These are phyloP conservation scores for Aphaenogaster ashmeadi DNA, from an alignment of 1,140 invertebrate genomes.

Conservation along the genomic window DNA sequence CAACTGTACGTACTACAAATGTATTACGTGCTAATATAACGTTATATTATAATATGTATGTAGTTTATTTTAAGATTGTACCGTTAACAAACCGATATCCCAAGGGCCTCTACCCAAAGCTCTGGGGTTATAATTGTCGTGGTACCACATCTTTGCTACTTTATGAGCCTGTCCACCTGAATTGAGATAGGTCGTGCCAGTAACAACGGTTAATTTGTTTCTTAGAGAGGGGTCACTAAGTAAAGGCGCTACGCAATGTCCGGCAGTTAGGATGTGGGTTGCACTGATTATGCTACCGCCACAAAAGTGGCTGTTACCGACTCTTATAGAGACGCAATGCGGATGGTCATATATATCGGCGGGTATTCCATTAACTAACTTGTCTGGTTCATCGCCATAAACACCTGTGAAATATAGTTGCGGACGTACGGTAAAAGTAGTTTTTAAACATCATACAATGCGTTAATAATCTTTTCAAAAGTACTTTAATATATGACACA, in stretches of 20 bases:
- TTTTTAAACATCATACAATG: background rate
- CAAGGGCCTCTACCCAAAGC: background rate
- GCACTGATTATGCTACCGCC: constrained; percentile 27
- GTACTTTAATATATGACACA: background rate
- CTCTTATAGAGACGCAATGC: background rate
- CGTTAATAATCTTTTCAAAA: background rate
- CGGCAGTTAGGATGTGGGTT: background rate
- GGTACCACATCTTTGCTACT: background rate
- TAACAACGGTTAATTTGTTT: background rate
- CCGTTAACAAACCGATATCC: constrained; percentile 29
- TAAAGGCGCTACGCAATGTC: background rate
- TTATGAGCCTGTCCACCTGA: background rate
- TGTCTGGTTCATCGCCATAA: constrained; percentile 27
- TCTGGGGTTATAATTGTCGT: background rate
- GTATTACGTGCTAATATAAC: background rate
- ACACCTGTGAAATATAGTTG: background rate
- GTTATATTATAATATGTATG: background rate
- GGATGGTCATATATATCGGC: background rate
- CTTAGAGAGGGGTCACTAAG: background rate
- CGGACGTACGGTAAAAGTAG: background rate
- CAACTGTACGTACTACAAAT: background rate
- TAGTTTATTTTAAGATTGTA: background rate
- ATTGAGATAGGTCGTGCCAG: constrained; percentile 3
- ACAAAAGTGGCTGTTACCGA: background rate
- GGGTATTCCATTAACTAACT: constrained; percentile 5